Evolutionary conservation across 2,113 vertebrate species (phyloP), one percentile per base, ranked within the genome.

Genomic region (Nannospalax galili): DNA sequence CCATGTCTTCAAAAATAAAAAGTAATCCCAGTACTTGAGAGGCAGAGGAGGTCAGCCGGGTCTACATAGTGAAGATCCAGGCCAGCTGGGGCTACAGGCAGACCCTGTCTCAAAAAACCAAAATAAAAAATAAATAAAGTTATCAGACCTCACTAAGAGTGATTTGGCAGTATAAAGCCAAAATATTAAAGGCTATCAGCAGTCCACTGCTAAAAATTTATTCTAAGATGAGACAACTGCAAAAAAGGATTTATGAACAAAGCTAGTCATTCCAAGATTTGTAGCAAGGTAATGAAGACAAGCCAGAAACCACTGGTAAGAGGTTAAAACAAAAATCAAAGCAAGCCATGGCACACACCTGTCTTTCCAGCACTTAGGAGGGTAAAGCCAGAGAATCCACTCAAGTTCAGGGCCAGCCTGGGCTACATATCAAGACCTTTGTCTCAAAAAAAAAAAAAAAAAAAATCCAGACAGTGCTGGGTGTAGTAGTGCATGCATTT

Each of bases 131-230:
- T 42, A 35, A 52, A 65, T 20, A 8, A 69, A 69, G 22, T n/a
- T 52, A 7, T 48, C 70, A 84, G 0, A 58, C 65, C 42, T 56
- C n/a, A 73, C 6, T 52, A 64, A 87, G 37, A 40, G 28, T 67
- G 69, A 37, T 87, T 73, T 69, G 62, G 42, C 58, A 7, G 2
- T 70, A 2, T 87, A 82, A 85, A 90, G 90, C 20, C 15, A 88
- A 40, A 90, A 78, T 0, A 2, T 73, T 84, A 42, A 88, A 90
- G 90, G 37, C 45, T 24, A 7, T 40, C 48, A 28, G 6, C 35
- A 81, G 17, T 95, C 22, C 5, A 32, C n/a, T 84, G 92, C 20
- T 70, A 56, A 88, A 35, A 95, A 80, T 89, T 86, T 67, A 77
- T 87, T 95, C 73, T 90, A 74, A 91, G 35, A 85, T 20, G 56